Percentiles rank a stretch among this genome's conserved stretches.
Conservation (phyloP, 2,113 vertebrate genomes). For the Microtus oregoni region DNA sequence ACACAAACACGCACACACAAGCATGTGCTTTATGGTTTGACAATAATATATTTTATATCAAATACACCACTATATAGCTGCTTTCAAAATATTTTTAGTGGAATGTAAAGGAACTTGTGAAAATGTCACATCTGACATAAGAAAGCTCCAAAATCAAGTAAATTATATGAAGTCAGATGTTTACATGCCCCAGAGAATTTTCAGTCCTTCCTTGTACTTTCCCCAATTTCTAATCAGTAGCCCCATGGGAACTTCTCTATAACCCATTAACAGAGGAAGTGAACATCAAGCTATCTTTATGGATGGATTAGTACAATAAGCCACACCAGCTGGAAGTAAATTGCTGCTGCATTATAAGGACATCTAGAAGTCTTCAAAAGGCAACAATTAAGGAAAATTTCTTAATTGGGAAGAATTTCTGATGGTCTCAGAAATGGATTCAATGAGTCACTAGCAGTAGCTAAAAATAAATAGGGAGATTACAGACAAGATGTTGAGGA, state of each 20-base stretch:
- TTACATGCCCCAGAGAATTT: background rate
- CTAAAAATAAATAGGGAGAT: background rate
- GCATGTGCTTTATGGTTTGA: background rate
- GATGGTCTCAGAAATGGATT: background rate
- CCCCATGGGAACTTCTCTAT: background rate
- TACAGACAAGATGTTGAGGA: background rate
- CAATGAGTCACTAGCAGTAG: background rate
- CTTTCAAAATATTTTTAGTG: background rate
- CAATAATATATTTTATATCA: background rate
- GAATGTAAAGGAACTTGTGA: background rate
- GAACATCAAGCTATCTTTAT: background rate
- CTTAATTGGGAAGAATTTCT: background rate
- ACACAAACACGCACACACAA: background rate
- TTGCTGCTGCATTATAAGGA: background rate
- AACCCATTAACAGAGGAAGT: background rate
- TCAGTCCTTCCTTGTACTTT: background rate
- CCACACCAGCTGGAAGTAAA: slow-evolving; percentile 10
- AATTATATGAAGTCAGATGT: background rate
- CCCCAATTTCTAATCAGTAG: background rate
- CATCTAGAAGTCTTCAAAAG: slow-evolving; percentile 20
- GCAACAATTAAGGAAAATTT: background rate
- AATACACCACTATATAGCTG: too few relatives aligned
- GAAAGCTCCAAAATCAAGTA: background rate
- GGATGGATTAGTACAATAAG: slow-evolving; percentile 35
- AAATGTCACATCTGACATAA: background rate